These are phyloP conservation scores for Heliconius hortense DNA, from an alignment of 2,888 invertebrate species.

Conservation along the genomic window DNA sequence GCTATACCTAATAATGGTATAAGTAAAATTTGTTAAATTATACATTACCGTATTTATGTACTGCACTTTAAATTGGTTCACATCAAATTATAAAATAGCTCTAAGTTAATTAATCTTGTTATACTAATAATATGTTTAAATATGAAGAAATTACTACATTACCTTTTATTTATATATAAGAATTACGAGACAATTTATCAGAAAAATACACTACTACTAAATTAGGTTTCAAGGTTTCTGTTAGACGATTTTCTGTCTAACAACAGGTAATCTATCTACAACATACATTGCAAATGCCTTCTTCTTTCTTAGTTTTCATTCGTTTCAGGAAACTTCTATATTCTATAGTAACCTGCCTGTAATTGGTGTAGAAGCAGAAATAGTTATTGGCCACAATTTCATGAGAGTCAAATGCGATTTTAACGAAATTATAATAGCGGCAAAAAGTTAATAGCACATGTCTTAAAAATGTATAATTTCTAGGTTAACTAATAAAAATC, in stretches of 20 bases:
- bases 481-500: not conserved
- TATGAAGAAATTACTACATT: not conserved
- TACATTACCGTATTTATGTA: slow-evolving; percentile 25
- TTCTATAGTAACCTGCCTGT: no score
- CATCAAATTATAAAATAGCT: slow-evolving; percentile 16
- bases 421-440: no score
- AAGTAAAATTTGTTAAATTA: slow-evolving; percentile 42
- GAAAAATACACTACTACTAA: not conserved
- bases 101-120: slow-evolving; percentile 10
- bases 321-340: no score
- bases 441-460: no score
- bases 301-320: not conserved
- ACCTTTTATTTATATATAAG: not conserved
- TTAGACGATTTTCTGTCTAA: not conserved
- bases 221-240: not conserved
- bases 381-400: no score
- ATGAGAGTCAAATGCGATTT: no score
- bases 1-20: slow-evolving; percentile 64
- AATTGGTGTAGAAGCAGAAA: no score
- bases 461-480: not conserved
- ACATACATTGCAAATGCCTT: not conserved
- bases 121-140: slow-evolving; percentile 14
- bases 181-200: no score
- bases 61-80: slow-evolving; percentile 22
- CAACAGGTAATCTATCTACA: not conserved